Percentiles rank a stretch among this genome's conserved stretches.
These are phyloP conservation scores for Cremastobaeus sp. DNA, from an alignment of 2,888 invertebrate genomes.

Conservation along the genomic window DNA sequence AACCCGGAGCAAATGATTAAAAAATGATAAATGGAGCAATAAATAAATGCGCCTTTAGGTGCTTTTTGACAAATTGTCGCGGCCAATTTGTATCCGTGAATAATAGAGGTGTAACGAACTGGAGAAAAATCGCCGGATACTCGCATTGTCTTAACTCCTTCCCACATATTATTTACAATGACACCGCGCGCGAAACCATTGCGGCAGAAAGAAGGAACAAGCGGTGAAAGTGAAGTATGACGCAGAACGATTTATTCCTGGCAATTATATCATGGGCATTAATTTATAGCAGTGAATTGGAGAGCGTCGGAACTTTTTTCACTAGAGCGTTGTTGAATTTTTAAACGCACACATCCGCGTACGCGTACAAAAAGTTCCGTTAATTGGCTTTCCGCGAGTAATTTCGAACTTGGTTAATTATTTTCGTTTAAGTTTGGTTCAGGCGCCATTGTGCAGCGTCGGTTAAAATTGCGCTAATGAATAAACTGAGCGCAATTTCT, in stretches of 20 bases:
- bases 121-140: constrained; percentile 31
- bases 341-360: no score
- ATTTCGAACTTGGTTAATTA: no score
- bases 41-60: constrained; percentile 8
- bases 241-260: not conserved
- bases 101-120: constrained; percentile 33
- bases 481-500: not conserved
- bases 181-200: constrained; percentile 19
- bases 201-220: not conserved
- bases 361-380: no score
- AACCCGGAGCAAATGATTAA: constrained; percentile 24
- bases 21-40: constrained; percentile 21
- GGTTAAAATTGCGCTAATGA: not conserved
- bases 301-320: no score
- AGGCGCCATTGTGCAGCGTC: not conserved
- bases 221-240: not conserved
- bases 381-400: no score
- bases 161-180: constrained; percentile 41
- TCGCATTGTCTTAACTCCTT: constrained; percentile 30
- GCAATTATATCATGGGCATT: no score
- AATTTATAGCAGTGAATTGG: no score
- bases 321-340: no score
- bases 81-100: constrained; percentile 29
- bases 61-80: constrained; percentile 25
- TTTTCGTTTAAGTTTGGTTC: not conserved